Base-by-base conservation (phyloP, 37 sponge, comb jelly and placozoan genomes). In the Haliclona indistincta region DNA sequence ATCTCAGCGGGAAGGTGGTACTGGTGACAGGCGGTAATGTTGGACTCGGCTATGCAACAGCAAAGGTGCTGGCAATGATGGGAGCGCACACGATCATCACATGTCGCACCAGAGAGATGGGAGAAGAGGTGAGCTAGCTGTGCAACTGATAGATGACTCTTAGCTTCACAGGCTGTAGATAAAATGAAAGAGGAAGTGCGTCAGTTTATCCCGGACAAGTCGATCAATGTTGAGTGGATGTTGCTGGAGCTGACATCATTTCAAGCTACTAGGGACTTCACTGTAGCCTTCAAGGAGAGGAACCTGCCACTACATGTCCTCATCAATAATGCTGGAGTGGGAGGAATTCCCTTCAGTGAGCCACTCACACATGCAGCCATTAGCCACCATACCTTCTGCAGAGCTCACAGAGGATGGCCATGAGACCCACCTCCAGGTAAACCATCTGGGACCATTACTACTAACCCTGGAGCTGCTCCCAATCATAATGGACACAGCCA, bases 281-380 rank as follows among this genome's bases (percentile, higher is more conserved):
- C 54, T 33, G 68, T 39, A 11, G 77, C 74, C 40, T 87, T 75
- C 77, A 76, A 54, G 51, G 67, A 75, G 41, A 81, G 42, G 63
- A 62, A 70, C 34, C 76, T 81, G 8, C 82, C 82, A 19, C 63
- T 87, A 20, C 88, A 87, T 45, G 34, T 87, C 64, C 71, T 87
- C 36, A 71, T 87, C 44, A 76, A 71, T 52, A 87, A 87, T 79
- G 88, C 88, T 71, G 88, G 82, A 56, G 64, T 87, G 30, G 87
- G 75, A 1, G 37, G 52, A 17, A 38, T 75, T 32, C 71, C 60
- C 6, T 58, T 58, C 13, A 25, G 60, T 58, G 60, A 58, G 60
- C n/a, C n/a, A n/a, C n/a, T n/a, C n/a, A n/a, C n/a, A n/a, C n/a
- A n/a, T n/a, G n/a, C n/a, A n/a, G n/a, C n/a, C n/a, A n/a, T n/a